phyloP scores from a whole-genome alignment of 1,140 invertebrate genomes.

The Rhizoglyphus robini region DNA sequence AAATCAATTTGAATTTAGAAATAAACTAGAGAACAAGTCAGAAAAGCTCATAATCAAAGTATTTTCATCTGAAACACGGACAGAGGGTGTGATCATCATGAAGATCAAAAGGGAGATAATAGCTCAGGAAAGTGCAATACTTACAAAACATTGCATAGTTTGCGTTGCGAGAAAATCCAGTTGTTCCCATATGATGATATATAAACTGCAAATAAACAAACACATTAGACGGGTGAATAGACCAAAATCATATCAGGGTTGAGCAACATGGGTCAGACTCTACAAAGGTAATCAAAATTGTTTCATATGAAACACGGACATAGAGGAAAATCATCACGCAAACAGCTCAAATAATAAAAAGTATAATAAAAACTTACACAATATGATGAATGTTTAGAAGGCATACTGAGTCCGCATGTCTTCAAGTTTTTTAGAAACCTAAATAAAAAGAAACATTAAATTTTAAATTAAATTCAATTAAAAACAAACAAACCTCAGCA shows the following conservation, averaged over 20 bases:
- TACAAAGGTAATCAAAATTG: conserved; percentile 3
- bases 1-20: neutral
- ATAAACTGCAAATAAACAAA: neutral
- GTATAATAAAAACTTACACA: neutral
- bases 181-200: too few species aligned
- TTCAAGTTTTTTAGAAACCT: conserved; percentile 38
- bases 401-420: conserved; percentile 41
- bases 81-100: neutral
- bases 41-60: neutral
- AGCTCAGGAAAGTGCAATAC: too few species aligned
- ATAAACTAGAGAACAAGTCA: neutral
- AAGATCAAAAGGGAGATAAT: too few species aligned
- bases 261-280: neutral
- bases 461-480: too few species aligned
- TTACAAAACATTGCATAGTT: too few species aligned
- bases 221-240: neutral
- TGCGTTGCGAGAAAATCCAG: too few species aligned
- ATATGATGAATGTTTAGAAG: conserved; percentile 30
- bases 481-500: conserved; percentile 57
- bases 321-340: neutral
- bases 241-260: neutral
- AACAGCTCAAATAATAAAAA: neutral
- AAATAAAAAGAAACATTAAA: too few species aligned
- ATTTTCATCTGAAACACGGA: conserved; percentile 12
- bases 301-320: conserved; percentile 10